Evolutionary conservation across 2,888 invertebrate species (phyloP).

Genomic region (Chrysopilus asiliformis): DNA sequence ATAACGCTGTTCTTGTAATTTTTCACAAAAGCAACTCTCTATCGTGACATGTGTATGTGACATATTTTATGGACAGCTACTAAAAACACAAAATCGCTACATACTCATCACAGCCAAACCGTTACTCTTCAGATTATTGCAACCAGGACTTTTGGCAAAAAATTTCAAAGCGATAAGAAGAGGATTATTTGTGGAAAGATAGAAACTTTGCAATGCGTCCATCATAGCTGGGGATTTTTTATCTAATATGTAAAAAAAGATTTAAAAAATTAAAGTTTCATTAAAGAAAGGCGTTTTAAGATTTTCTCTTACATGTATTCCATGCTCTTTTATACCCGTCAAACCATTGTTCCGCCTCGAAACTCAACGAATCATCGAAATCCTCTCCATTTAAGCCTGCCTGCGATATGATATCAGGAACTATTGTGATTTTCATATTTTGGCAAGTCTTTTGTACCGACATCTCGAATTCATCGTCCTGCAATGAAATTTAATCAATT

Average conservation of each 20-base stretch:
- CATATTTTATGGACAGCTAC: no score
- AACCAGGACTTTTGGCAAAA: conserved; percentile 32
- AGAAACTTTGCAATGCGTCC: conserved; percentile 21
- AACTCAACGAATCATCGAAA: conserved; percentile 27
- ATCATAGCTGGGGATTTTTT: conserved; percentile 24
- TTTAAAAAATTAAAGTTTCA: not conserved
- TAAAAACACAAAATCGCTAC: no score
- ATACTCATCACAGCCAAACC: conserved; percentile 26
- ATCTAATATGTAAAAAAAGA: conserved; percentile 16
- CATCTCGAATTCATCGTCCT: conserved; percentile 7
- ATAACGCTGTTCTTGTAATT: no score
- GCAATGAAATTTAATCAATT: no score
- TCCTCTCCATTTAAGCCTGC: conserved; percentile 31
- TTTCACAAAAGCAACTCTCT: no score
- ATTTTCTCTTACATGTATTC: conserved; percentile 23
- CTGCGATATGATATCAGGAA: conserved; percentile 30
- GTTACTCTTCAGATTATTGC: conserved; percentile 32
- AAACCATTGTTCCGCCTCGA: conserved; percentile 25
- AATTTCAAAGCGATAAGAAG: conserved; percentile 29
- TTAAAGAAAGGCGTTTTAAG: conserved; percentile 1
- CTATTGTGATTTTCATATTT: conserved; percentile 30
- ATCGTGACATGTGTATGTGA: no score
- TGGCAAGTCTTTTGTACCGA: conserved; percentile 17
- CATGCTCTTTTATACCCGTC: conserved; percentile 25
- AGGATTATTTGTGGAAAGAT: conserved; percentile 23